phyloP scores from a whole-genome alignment of 30 jellyfish, hydroid and myxozoan genomes.

The Chrysaora quinquecirrha region DNA sequence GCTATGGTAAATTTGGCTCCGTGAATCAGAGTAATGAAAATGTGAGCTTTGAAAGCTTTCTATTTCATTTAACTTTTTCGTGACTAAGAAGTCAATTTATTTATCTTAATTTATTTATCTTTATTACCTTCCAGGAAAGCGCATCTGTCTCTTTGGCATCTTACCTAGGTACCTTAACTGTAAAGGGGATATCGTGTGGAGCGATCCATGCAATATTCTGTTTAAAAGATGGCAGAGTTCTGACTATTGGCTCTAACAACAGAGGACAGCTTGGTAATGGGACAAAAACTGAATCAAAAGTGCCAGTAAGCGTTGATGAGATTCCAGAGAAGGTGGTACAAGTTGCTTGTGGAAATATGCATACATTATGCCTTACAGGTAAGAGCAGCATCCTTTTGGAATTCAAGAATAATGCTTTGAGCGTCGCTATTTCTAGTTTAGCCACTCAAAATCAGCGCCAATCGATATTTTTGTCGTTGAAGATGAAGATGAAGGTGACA shows the following conservation, averaged over 20 bases:
- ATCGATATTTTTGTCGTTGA: too few relatives aligned
- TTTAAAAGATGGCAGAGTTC: slow-evolving; percentile 24
- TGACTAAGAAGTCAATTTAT: too few relatives aligned
- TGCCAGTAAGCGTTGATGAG: slow-evolving; percentile 17
- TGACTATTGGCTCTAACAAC: slow-evolving; percentile 47
- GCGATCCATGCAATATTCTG: slow-evolving; percentile 49
- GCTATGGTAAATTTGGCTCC: slow-evolving; percentile 23
- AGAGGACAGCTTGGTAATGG: slow-evolving; percentile 64
- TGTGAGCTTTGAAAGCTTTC: background rate
- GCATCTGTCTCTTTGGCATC: background rate
- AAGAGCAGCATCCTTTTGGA: too few relatives aligned
- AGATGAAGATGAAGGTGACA: too few relatives aligned
- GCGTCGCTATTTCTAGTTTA: too few relatives aligned
- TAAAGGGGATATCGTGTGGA: slow-evolving; percentile 59
- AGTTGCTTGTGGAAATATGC: slow-evolving; percentile 63
- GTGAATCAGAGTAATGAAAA: background rate
- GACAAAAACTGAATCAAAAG: slow-evolving; percentile 13
- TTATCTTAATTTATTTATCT: too few relatives aligned
- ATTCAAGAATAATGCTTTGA: too few relatives aligned
- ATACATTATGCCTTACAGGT: slow-evolving; percentile 61
- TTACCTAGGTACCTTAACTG: background rate
- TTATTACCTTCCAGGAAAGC: background rate
- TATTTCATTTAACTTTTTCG: too few relatives aligned
- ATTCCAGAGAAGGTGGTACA: slow-evolving; percentile 6
- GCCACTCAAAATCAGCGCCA: too few relatives aligned